Conservation (phyloP, 2,113 vertebrate species). For the Calyptomena viridis region DNA sequence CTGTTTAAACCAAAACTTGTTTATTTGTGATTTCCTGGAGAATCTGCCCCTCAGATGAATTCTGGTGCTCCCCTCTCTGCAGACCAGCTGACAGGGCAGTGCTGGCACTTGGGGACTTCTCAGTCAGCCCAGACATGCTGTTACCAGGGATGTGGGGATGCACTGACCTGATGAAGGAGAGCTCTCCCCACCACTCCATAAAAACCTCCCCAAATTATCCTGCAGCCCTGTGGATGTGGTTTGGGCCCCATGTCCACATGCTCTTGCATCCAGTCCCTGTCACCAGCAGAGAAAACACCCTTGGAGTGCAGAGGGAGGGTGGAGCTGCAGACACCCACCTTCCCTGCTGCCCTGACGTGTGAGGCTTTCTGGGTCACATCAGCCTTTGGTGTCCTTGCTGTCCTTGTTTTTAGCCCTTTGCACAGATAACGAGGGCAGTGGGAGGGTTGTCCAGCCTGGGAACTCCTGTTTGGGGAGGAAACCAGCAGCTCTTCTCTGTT, state of each 20-base stretch:
- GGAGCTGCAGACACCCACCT: neutral
- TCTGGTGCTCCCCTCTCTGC: neutral
- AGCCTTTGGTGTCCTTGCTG: neutral
- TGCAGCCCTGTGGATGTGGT: fast-evolving
- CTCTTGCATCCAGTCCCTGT: neutral
- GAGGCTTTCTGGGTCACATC: neutral
- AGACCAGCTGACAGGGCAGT: neutral
- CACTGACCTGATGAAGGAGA: neutral
- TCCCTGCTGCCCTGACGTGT: neutral
- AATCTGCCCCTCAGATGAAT: neutral
- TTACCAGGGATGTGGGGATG: fast-evolving
- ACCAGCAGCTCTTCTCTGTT: neutral
- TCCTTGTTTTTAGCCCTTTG: neutral
- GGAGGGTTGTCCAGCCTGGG: neutral
- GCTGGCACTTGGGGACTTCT: neutral
- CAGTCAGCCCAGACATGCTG: neutral
- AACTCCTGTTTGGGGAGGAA: neutral
- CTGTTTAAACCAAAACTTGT: neutral
- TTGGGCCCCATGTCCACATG: fast-evolving
- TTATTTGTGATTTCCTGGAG: neutral
- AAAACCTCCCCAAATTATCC: neutral
- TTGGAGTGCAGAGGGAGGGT: neutral
- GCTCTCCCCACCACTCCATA: neutral
- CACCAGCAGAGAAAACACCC: neutral
- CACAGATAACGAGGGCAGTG: neutral